Conservation (phyloP, 2,888 invertebrate species). For the Eugnorisma glareosa region DNA sequence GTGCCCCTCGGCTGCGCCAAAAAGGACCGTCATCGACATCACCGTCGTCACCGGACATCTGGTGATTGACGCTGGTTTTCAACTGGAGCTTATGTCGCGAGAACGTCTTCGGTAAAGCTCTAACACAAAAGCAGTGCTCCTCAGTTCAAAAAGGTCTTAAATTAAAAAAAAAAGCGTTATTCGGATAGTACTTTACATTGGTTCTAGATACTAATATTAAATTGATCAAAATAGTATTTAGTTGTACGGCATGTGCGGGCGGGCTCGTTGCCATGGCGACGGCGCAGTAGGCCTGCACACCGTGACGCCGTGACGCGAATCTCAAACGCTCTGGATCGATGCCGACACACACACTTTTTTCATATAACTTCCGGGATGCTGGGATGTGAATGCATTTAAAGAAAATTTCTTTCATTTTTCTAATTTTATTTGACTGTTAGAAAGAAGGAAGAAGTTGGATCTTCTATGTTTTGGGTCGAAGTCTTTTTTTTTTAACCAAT, state of each 20-base stretch:
- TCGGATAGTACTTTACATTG: neutral
- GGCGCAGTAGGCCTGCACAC: constrained; percentile 85
- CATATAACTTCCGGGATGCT: constrained; percentile 56
- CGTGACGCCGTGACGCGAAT: constrained; percentile 89
- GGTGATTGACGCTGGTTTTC: neutral
- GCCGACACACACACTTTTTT: constrained; percentile 71
- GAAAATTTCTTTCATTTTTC: neutral
- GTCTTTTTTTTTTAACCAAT: neutral
- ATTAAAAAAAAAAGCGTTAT: neutral
- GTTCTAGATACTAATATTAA: neutral
- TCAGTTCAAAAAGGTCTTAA: neutral
- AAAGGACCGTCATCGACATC: no score
- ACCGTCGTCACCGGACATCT: no score
- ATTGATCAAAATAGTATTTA: constrained; percentile 25
- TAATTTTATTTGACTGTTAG: neutral
- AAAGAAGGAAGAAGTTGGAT: neutral
- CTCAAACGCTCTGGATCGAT: constrained; percentile 84
- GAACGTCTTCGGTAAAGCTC: neutral
- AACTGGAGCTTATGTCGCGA: neutral
- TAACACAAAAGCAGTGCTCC: neutral
- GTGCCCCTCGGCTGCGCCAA: no score
- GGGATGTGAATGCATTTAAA: constrained; percentile 41
- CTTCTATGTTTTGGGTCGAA: neutral
- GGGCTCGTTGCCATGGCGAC: constrained; percentile 83
- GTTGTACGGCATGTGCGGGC: constrained; percentile 50